Evolutionary conservation across 2,888 invertebrate genomes (phyloP).

Genomic region (Scelioninae gen. 1): DNA sequence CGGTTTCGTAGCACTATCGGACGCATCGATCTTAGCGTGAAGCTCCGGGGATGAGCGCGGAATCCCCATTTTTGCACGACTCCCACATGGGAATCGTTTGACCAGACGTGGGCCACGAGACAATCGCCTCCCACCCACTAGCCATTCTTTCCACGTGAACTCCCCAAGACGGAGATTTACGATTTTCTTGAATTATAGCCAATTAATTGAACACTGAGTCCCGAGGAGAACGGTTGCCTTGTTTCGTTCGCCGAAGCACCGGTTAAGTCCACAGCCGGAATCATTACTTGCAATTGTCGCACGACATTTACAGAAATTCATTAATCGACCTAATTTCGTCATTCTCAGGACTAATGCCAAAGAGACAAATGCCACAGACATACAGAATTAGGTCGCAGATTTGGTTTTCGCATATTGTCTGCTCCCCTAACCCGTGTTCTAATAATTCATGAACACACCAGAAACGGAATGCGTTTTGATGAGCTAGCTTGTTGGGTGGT

Average conservation of each 20-base stretch:
- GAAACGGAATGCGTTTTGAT: slow-evolving; percentile 38
- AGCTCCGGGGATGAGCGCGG: slow-evolving; percentile 41
- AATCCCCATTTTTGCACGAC: slow-evolving; percentile 68
- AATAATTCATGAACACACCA: slow-evolving; percentile 44
- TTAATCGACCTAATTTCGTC: slow-evolving; percentile 49
- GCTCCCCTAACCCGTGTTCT: slow-evolving; percentile 3
- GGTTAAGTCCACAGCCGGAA: neutral
- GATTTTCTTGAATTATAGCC: slow-evolving; percentile 81
- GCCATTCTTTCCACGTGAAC: slow-evolving; percentile 75
- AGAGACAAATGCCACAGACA: slow-evolving; percentile 14
- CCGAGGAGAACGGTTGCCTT: slow-evolving; percentile 38
- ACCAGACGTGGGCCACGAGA: slow-evolving; percentile 81
- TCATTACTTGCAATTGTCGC: slow-evolving; percentile 24
- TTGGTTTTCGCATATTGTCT: neutral
- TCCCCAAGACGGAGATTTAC: slow-evolving; percentile 78
- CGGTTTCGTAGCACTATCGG: slow-evolving; percentile 59
- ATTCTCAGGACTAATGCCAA: slow-evolving; percentile 28
- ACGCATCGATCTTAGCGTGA: slow-evolving; percentile 53
- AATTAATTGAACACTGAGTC: slow-evolving; percentile 79
- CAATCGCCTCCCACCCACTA: slow-evolving; percentile 83
- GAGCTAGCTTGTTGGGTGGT: slow-evolving; percentile 63
- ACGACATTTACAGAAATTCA: slow-evolving; percentile 45
- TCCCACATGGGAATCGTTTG: slow-evolving; percentile 75
- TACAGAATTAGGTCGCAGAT: slow-evolving; percentile 40
- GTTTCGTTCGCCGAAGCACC: slow-evolving; percentile 9